A percentile compares a stretch with the other conserved stretches of the same genome.
These are phyloP conservation scores for Porites evermanni DNA, from an alignment of 92 coral and sea anemone species.

Conservation along the genomic window DNA sequence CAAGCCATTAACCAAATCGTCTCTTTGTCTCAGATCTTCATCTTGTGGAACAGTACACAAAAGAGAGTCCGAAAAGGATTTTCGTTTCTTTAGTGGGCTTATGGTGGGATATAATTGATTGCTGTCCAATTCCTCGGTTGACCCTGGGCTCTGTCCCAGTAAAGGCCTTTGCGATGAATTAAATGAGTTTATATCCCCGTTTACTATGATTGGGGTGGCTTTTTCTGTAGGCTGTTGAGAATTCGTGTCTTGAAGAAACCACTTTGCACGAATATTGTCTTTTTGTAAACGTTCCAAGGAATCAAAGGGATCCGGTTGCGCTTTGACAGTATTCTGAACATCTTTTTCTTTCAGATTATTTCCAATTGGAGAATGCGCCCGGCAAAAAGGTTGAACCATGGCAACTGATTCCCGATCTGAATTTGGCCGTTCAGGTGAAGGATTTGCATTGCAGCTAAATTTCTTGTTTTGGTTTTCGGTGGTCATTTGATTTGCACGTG, in stretches of 20 bases:
- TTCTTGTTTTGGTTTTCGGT: neutral
- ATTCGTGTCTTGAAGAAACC: slow-evolving; percentile 5
- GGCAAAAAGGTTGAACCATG: neutral
- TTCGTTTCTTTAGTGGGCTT: slow-evolving; percentile 25
- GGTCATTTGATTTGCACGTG: neutral
- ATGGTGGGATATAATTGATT: neutral
- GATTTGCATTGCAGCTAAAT: neutral
- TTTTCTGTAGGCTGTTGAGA: neutral
- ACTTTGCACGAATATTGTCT: slow-evolving; percentile 13
- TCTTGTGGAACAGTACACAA: slow-evolving; percentile 22
- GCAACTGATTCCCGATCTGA: neutral
- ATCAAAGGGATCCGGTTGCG: neutral
- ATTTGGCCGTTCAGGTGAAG: neutral
- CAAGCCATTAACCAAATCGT: neutral
- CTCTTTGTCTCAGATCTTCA: neutral
- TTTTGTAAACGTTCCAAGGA: neutral
- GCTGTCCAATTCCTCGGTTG: slow-evolving; percentile 1
- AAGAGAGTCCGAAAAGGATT: slow-evolving; percentile 46
- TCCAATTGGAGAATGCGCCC: neutral
- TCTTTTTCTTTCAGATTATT: neutral
- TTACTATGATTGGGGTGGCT: neutral
- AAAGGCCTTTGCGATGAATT: slow-evolving; percentile 23
- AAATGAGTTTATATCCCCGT: slow-evolving; percentile 13
- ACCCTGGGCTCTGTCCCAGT: neutral
- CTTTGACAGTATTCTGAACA: neutral